phyloP scores from a whole-genome alignment of 2,888 invertebrate genomes.

The Megalurothrips usitatus region DNA sequence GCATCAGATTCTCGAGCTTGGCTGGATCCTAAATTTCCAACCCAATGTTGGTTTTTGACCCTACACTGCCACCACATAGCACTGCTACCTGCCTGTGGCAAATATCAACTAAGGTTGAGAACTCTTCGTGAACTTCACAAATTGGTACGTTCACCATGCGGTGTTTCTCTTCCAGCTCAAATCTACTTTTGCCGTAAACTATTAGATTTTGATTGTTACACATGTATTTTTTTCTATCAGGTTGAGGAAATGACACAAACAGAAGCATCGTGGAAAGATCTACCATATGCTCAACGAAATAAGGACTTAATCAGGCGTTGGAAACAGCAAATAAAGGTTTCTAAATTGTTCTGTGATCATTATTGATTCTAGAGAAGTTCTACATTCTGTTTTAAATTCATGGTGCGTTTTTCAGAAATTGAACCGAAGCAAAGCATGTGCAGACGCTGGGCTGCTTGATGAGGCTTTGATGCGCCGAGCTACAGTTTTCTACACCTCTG shows the following conservation, averaged over 20 bases:
- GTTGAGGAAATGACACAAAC: conserved; percentile 72
- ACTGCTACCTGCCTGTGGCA: conserved; percentile 81
- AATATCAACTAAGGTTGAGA: conserved; percentile 69
- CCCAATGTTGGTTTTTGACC: conserved; percentile 95
- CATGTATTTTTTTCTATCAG: conserved; percentile 37
- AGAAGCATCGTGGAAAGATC: conserved; percentile 77
- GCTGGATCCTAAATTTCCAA: conserved; percentile 85
- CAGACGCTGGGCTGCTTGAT: conserved; percentile 85
- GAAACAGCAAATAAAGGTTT: conserved; percentile 74
- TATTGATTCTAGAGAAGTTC: neutral
- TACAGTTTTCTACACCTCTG: conserved; percentile 81
- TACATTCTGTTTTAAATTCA: neutral
- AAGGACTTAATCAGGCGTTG: conserved; percentile 78
- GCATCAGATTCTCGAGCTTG: conserved; percentile 55
- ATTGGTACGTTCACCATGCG: conserved; percentile 51
- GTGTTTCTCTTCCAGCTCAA: neutral
- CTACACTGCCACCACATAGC: conserved; percentile 91
- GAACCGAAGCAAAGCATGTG: conserved; percentile 71
- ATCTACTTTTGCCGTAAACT: neutral
- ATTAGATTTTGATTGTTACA: conserved; percentile 6
- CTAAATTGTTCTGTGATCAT: neutral
- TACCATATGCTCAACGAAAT: conserved; percentile 70
- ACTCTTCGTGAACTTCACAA: conserved; percentile 82
- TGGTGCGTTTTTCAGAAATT: conserved; percentile 38
- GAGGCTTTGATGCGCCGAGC: conserved; percentile 74